Evolutionary conservation across 2,797 vertebrate genomes (phyloP).

Genomic region (Premnoplex brunnescens): DNA sequence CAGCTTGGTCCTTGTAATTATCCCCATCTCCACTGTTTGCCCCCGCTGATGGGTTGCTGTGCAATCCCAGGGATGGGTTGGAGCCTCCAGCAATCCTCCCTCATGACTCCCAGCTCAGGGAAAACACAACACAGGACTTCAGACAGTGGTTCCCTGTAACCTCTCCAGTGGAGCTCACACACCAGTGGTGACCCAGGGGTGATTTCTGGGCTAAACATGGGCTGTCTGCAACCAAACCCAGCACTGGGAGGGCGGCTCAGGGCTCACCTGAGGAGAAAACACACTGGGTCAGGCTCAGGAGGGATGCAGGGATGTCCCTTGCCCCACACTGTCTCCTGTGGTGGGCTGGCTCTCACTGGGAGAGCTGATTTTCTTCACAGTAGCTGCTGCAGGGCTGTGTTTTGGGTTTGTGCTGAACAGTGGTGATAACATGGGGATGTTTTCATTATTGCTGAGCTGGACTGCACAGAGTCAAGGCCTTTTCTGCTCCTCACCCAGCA

Average conservation of each 20-base stretch:
- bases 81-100: neutral
- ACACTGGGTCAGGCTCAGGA: fast-evolving
- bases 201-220: neutral
- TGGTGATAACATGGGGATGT: neutral
- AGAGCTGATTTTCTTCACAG: neutral
- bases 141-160: neutral
- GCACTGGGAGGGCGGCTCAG: neutral
- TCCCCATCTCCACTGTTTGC: neutral
- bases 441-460: neutral
- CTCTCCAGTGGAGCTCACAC: neutral
- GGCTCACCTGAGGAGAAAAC: neutral
- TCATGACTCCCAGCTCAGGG: neutral
- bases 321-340: neutral
- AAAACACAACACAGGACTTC: neutral
- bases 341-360: neutral
- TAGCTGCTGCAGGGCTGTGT: neutral
- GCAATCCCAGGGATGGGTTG: neutral
- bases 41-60: neutral
- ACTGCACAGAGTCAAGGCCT: neutral
- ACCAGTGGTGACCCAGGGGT: fast-evolving
- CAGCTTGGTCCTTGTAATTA: neutral
- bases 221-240: neutral
- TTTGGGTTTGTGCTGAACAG: neutral
- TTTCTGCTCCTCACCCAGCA: neutral
- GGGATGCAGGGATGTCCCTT: neutral